Conservation (phyloP, 2,113 vertebrate genomes). For the Parotia lawesii region DNA sequence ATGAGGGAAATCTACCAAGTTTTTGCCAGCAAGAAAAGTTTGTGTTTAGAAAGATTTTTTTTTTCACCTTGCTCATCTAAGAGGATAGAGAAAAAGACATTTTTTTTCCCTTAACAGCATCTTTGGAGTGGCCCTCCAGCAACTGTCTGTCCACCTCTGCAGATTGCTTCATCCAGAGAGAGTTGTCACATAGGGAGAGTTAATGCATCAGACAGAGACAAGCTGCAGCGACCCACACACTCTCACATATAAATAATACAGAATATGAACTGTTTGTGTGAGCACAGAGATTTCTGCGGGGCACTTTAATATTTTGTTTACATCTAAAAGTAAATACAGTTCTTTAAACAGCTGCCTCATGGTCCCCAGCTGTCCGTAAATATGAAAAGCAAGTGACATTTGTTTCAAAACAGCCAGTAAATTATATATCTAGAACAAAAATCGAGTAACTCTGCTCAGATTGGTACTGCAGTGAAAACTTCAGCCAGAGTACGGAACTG, state of each 20-base stretch:
- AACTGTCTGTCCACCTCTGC: not conserved
- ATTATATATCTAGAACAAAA: not conserved
- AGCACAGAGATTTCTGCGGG: constrained; percentile 38
- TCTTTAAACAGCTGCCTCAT: constrained; percentile 32
- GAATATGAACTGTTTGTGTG: not conserved
- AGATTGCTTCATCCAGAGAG: not conserved
- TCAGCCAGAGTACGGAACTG: accelerated
- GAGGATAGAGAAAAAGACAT: not conserved
- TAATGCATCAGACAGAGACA: not conserved
- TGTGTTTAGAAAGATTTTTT: not conserved
- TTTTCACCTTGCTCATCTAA: not conserved
- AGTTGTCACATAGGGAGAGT: not conserved
- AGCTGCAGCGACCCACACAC: not conserved
- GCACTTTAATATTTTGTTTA: constrained; percentile 45
- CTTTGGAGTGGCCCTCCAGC: not conserved
- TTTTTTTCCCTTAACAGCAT: not conserved
- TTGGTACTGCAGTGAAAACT: not conserved
- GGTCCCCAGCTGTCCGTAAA: not conserved
- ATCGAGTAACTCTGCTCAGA: not conserved
- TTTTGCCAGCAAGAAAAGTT: not conserved
- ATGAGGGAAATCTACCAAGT: not conserved
- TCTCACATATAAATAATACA: not conserved
- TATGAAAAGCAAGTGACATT: not conserved
- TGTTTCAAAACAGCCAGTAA: not conserved
- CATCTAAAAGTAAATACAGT: constrained; percentile 31